Conservation (phyloP, 2,888 invertebrate species). For the Napeogenes sylphis region DNA sequence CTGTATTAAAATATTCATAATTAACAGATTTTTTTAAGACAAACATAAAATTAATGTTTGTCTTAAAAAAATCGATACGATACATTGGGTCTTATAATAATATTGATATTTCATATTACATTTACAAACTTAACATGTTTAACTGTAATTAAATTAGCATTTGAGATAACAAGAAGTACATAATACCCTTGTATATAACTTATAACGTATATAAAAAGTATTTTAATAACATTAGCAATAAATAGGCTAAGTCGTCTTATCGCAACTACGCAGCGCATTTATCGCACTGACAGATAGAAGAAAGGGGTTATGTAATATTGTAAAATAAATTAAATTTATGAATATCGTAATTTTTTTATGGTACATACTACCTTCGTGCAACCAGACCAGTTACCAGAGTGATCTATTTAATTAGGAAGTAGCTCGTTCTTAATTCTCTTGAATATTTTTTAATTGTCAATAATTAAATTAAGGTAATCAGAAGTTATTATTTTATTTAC, state of each 20-base stretch:
- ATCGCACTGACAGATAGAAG: slow-evolving; percentile 60
- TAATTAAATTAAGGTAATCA: too few relatives aligned
- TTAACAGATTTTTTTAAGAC: background rate
- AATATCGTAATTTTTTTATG: background rate
- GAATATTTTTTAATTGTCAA: too few relatives aligned
- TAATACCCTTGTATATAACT: background rate
- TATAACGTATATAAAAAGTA: slow-evolving; percentile 5
- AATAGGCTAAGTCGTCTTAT: slow-evolving; percentile 65
- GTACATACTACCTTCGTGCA: background rate
- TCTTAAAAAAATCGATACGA: too few relatives aligned
- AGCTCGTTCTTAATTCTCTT: too few relatives aligned
- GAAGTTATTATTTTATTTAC: too few relatives aligned
- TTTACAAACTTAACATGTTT: too few relatives aligned
- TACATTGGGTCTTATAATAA: too few relatives aligned
- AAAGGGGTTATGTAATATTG: slow-evolving; percentile 34
- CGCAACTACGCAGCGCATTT: slow-evolving; percentile 59
- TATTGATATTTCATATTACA: too few relatives aligned
- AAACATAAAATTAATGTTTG: too few relatives aligned
- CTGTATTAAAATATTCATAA: background rate
- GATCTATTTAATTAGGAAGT: too few relatives aligned
- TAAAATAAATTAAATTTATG: background rate
- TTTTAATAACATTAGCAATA: slow-evolving; percentile 39
- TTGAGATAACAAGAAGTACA: background rate
- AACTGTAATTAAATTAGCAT: too few relatives aligned
- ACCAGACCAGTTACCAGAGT: too few relatives aligned